Evolutionary conservation across 2,888 invertebrate genomes (phyloP), one percentile per base, ranked within the genome.

Genomic region (Stenoptilia bipunctidactyla): DNA sequence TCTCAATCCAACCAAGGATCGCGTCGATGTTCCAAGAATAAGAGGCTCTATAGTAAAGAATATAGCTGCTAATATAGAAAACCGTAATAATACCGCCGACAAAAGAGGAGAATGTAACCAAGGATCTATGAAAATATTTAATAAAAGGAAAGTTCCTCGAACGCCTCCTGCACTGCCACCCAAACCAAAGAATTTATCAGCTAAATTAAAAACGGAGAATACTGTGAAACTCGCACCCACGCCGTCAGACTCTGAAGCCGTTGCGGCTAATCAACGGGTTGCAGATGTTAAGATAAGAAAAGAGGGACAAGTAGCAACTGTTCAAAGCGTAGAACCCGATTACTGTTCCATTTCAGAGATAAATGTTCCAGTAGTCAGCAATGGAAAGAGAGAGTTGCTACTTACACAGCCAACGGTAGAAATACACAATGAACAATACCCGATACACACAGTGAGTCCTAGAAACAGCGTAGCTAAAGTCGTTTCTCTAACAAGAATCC

Each of bases 331-430:
- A 46, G 90, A 91, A 68, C 90, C 90, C 46, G 90, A 91, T 72
- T 91, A 91, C 82, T 91, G 91, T 67, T 90, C 90, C 58, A 91
- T 91, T 71, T 90, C 90, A 49, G 91, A 91, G 80, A 85, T 91
- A 71, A 89, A 88, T 84, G 87, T 88, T 65, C 84, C 84, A 77
- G 87, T 87, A 69, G 85, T 87, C 63, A 86, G 83, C 70, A 65
- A 86, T 62, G 73, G 82, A 50, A 84, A 82, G 58, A 66, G 84
- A 52, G 83, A 82, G 69, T 69, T 84, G 72, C 74, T 84, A 64
- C 79, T 83, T 42, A 79, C 80, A 60, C 84, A 85, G 67, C 83
- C 84, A 51, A 77, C 83, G 52, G 76, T 85, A 41, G 85, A 85
- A 61, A 83, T 85, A 49, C 85, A 85, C 53, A 79, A 73, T 48